Evolutionary conservation across 2,113 vertebrate species (phyloP), one percentile per base, ranked within the genome.

Genomic region (Erpornis zantholeuca): DNA sequence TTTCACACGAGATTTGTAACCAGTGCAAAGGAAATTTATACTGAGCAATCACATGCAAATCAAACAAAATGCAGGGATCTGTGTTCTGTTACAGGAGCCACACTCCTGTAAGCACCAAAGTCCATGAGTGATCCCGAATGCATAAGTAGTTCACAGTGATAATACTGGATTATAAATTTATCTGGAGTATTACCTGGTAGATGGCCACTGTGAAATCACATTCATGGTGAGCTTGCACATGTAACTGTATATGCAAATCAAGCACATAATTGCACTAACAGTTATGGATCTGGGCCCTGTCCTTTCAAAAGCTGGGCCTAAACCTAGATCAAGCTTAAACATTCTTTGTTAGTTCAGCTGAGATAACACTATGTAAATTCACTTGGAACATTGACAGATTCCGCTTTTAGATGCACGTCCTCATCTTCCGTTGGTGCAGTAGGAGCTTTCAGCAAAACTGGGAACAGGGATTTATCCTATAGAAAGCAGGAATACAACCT

Each of bases 261-360:
- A 63, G 54, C 47, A 81, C 14, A 15, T 61, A 85, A 94, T 63
- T 91, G 66, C 73, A 70, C 19, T 70, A 73, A 92, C 20, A 20
- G 40, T 50, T 76, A 91, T 66, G 71, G 87, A 96, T 47, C 78
- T 61, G 42, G 45, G 66, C 59, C 42, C 75, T 68, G 44, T 83
- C 76, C 40, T 95, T 87, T 90, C 77, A 90, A 82, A 95, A 82
- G 66, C 28, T 86, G 71, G 59, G 71, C 71, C 71, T 93, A 83
- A 96, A 88, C 1, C 27, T 70, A 90, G 83, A 47, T 76, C 54
- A 83, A 90, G 90, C 93, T 90, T 83, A 90, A 85, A 90, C 64
- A 59, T 5, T 77, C 84, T 95, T 95, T 97, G 94, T 96, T 96
- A 97, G 93, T 92, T 86, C 95, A 97, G 95, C 95, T 96, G 95